Evolutionary conservation across 2,888 invertebrate species (phyloP), one percentile per base, ranked within the genome.

Genomic region (Scaptomyza tumidula): DNA sequence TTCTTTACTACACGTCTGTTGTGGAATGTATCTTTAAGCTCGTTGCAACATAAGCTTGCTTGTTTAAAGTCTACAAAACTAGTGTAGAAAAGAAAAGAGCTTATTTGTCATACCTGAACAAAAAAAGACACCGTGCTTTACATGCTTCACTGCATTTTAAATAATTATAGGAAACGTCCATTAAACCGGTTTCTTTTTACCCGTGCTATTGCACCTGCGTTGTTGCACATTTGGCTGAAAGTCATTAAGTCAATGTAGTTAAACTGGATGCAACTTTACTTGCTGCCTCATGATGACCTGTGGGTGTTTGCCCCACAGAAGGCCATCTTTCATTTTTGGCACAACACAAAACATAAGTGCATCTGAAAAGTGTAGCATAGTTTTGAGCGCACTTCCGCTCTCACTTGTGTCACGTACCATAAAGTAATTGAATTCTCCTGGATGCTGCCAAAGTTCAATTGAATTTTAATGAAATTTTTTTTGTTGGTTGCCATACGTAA

Each of bases 401-500:
- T 55, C 41, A 7, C n/a, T n/a, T 59, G 58, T 59, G 69, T 44
- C 63, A 57, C 66, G 60, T 80, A 59, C 46, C 56, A 49, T 53
- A 45, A 41, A 71, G 68, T 80, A 71, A 80, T 84, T 71, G 64
- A 84, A 80, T 71, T 71, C 64, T 45, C 67, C 43, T 54, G 79
- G 48, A 60, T 49, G 29, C 52, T 62, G 77, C 48, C 59, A 71
- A 84, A 81, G 75, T 84, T 81, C 76, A 78, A 85, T 73, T 78
- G 72, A 57, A 67, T 70, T 81, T 81, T 73, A 80, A 81, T 80
- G 70, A 62, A 73, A 61, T 67, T 64, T 84, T 81, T 55, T 67
- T 64, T 84, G 78, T 55, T 33, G 59, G 48, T 44, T 60, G 35
- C 75, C 48, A 24, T 41, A 44, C 41, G 56, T 62, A 24, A 41